These are phyloP conservation scores for Lynx canadensis DNA, from an alignment of 2,113 vertebrate genomes.

Conservation along the genomic window DNA sequence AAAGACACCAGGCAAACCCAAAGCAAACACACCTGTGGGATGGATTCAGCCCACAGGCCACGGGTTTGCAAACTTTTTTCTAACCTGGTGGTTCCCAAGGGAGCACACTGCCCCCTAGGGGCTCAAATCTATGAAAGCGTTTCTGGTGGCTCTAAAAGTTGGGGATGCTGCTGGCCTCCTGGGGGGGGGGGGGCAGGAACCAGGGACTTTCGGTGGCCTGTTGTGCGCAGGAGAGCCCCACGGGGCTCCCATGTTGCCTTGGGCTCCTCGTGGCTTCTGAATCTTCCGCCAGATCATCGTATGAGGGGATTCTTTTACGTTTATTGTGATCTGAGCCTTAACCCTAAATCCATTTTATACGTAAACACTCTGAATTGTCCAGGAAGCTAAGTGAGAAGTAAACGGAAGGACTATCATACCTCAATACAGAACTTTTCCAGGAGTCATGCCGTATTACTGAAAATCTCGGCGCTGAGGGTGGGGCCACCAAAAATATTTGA, in stretches of 20 bases:
- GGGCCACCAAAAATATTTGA: background rate
- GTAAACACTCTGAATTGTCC: background rate
- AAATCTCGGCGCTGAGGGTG: background rate
- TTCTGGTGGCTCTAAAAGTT: background rate
- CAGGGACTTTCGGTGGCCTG: background rate
- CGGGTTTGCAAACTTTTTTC: background rate
- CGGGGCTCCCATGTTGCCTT: accelerated
- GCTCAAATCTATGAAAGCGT: background rate
- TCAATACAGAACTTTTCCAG: background rate
- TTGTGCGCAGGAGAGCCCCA: background rate
- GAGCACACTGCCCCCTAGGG: constrained; percentile 37
- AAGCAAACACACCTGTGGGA: background rate
- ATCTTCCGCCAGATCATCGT: background rate
- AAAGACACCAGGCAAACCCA: background rate
- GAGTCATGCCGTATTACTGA: background rate
- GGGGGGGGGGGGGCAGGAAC: background rate
- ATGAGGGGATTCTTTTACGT: too few species aligned
- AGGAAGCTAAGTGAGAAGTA: background rate
- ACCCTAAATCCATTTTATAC: background rate
- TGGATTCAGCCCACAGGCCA: background rate
- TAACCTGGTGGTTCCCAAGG: background rate
- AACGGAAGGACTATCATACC: background rate
- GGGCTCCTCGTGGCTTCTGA: background rate
- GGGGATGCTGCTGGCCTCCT: background rate
- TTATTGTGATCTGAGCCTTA: background rate